Evolutionary conservation across 1,140 invertebrate species (phyloP), one percentile per base, ranked within the genome.

Genomic region (Drosophila ogumai): DNA sequence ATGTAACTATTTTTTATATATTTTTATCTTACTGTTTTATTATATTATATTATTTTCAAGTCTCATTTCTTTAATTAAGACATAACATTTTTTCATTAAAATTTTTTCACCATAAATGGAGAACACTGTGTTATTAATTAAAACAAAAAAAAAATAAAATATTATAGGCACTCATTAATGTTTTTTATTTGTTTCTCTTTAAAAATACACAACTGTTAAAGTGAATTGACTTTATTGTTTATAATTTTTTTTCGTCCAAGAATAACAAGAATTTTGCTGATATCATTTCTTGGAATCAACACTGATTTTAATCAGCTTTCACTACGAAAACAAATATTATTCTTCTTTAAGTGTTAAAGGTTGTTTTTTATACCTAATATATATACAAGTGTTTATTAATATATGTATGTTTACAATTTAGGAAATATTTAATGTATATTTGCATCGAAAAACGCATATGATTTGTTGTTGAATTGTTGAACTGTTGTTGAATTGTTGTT

Each of bases 401-500:
- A 28, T 28, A 28, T 28, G 25, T 28, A 28, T 28, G 25, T 28
- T 28, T 28, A 28, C 25, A 28, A 28, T 28, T 28, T 28, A 5
- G 25, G 25, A 6, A 28, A 28, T 28, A 28, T 28, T 28, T 28
- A 22, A 22, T 22, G 22, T 22, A 2, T 22, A 2, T 22, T 22
- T 22, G 22, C 22, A 22, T 22, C 22, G 25, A 5, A 28, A 28
- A 28, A 6, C 25, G 25, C 25, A 28, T 28, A 0, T 28, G 25
- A 28, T 28, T 28, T 28, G 25, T 28, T 28, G 25, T 28, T 6
- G 25, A 28, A 54, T 67, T 46, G 43, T 44, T 46, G 31, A 52
- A 34, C 28, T 32, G 46, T 61, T 73, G 38, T 69, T 77, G 41
- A 28, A 28, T 28, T 28, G 25, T 28, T 22, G 22, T 22, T 22